Evolutionary conservation across 2,797 vertebrate species (phyloP), one percentile per base, ranked within the genome.

Genomic region (Cirrhinus molitorella): DNA sequence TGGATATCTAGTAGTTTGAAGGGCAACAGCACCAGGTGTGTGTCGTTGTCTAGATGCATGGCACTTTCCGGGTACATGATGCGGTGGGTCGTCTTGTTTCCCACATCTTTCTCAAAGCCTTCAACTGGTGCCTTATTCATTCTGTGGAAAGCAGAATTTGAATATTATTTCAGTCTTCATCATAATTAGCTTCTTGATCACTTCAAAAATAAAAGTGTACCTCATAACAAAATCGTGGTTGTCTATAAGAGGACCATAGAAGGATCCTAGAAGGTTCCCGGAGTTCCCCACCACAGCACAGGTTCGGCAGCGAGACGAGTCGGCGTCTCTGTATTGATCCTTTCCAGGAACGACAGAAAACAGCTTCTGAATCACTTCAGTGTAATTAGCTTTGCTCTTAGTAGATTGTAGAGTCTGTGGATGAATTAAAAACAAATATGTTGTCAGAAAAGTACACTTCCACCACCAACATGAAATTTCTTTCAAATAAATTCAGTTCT

Each of bases 231-330:
- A 87, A 75, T 67, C 61, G 43, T 95, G 91, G 21, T 90, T 85
- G 87, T 95, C 80, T 10, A 96, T 95, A 34, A 89, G 68, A 0
- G 84, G 25, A 3, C 95, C 95, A 1, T 91, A 85, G 61, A 85
- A 84, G 0, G 94, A 93, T 5, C 72, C 13, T 0, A 49, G 77
- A 77, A 95, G 90, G 85, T 95, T 95, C 28, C 94, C 94, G 0
- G 94, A 95, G 92, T 96, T 96, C 6, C 95, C 95, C 0, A 96
- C 94, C 25, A 96, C 94, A 0, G 95, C 95, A 3, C 95, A 96
- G 4, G 51, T 89, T 28, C 91, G 89, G 82, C 95, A 96, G 11
- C 75, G 87, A 1, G 83, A 82, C 12, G 87, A 79, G 28, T 49
- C 79, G 4, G 90, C 90, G 2, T 23, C 84, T 8, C 78, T 79